These are phyloP conservation scores for Enteromius viviparus DNA, from an alignment of 2,797 vertebrate genomes.

Conservation along the genomic window DNA sequence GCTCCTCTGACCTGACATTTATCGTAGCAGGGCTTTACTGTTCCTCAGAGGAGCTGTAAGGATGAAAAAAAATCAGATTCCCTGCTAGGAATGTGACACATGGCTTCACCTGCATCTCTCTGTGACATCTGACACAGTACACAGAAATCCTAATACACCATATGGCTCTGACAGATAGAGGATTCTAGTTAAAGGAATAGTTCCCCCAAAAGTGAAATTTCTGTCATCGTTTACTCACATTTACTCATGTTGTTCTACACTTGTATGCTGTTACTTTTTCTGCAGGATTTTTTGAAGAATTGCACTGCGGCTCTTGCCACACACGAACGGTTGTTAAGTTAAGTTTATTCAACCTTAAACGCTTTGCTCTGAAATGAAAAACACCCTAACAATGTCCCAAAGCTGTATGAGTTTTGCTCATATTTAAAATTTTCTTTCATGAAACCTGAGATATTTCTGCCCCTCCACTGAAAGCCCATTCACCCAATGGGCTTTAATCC, in stretches of 20 bases:
- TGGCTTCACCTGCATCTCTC: slow-evolving; percentile 56
- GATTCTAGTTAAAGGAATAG: slow-evolving; percentile 25
- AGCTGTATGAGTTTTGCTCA: background rate
- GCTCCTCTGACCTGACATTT: slow-evolving; percentile 72
- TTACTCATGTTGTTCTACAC: slow-evolving; percentile 3
- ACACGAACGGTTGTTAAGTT: background rate
- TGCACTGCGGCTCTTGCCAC: background rate
- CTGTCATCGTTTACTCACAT: slow-evolving; percentile 1
- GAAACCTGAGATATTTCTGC: background rate
- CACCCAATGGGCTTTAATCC: background rate
- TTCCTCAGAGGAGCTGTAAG: slow-evolving; percentile 55
- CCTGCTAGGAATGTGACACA: slow-evolving; percentile 59
- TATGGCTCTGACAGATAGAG: slow-evolving; percentile 39
- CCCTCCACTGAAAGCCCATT: background rate
- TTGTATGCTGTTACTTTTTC: background rate
- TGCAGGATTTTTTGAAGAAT: background rate
- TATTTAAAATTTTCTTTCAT: background rate
- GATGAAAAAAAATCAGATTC: slow-evolving; percentile 47
- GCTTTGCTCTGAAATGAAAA: background rate
- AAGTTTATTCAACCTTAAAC: background rate
- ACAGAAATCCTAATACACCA: slow-evolving; percentile 20
- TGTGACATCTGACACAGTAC: slow-evolving; percentile 51
- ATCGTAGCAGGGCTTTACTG: slow-evolving; percentile 60
- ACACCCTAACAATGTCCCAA: background rate
- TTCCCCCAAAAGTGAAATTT: background rate